phyloP scores from a whole-genome alignment of 2,113 vertebrate species.

The Micromys minutus region DNA sequence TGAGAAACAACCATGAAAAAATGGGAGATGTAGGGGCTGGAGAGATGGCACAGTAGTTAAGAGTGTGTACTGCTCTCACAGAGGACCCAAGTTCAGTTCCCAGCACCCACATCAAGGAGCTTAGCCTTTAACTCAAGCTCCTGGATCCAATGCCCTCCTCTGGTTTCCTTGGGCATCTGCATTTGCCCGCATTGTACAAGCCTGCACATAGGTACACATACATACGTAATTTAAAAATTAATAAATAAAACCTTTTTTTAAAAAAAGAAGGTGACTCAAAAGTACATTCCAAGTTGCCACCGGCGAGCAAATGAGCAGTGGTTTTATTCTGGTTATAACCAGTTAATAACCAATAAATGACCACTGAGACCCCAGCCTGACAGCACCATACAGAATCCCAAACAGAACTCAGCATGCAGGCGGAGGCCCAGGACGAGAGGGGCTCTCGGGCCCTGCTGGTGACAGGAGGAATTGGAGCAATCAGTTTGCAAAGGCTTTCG shows the following conservation, averaged over 20 bases:
- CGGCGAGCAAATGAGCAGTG: accelerated
- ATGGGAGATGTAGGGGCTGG: too few relatives aligned
- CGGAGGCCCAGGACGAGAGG: background rate
- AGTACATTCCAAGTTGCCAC: accelerated
- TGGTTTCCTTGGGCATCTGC: background rate
- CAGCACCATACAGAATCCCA: background rate
- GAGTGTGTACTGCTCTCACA: background rate
- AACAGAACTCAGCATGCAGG: background rate
- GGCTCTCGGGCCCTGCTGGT: background rate
- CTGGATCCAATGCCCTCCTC: background rate
- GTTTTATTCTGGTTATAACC: background rate
- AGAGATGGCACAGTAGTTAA: too few relatives aligned
- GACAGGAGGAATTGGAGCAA: background rate
- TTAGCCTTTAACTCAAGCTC: background rate
- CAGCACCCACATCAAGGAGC: background rate
- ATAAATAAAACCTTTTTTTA: background rate
- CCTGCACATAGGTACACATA: background rate
- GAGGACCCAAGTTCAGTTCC: background rate
- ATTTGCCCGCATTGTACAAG: background rate
- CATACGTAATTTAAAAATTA: background rate
- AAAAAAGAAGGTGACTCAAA: background rate
- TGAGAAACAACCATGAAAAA: background rate
- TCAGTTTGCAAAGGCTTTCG: background rate
- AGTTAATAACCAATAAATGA: background rate
- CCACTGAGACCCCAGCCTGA: background rate